Conservation (phyloP, 2,113 vertebrate genomes). For the Martes martes region DNA sequence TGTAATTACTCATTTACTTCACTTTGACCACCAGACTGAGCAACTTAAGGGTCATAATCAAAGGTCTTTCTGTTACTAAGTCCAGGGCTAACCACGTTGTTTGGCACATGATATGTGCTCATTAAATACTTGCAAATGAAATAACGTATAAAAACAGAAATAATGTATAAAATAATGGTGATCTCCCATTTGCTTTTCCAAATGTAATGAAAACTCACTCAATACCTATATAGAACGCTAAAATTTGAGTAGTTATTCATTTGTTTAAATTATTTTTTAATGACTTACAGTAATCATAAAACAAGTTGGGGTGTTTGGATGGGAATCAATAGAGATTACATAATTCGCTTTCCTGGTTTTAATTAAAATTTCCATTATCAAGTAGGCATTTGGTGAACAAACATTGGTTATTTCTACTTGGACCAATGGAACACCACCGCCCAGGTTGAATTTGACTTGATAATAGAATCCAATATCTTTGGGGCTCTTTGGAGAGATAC, state of each 20-base stretch:
- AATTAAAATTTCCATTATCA: constrained; percentile 54
- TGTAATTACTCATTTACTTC: neutral
- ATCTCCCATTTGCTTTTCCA: neutral
- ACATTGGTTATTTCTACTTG: neutral
- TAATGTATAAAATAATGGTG: neutral
- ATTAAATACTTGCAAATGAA: neutral
- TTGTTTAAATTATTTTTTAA: neutral
- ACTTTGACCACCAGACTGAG: neutral
- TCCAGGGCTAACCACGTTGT: neutral
- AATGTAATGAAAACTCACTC: neutral
- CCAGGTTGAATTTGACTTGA: neutral
- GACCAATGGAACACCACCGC: neutral
- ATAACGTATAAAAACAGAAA: neutral
- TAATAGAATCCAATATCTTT: neutral
- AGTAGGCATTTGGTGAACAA: constrained; percentile 23
- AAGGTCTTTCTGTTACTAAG: neutral
- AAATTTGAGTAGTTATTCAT: neutral
- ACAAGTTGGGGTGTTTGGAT: neutral
- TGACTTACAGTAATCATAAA: neutral
- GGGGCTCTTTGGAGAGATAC: neutral
- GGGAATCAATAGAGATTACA: neutral
- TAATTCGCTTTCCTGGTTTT: constrained; percentile 25
- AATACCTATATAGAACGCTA: neutral
- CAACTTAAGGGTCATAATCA: neutral
- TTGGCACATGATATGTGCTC: neutral